phyloP scores from a whole-genome alignment of 2,113 vertebrate species.

The Oenanthe melanoleuca region DNA sequence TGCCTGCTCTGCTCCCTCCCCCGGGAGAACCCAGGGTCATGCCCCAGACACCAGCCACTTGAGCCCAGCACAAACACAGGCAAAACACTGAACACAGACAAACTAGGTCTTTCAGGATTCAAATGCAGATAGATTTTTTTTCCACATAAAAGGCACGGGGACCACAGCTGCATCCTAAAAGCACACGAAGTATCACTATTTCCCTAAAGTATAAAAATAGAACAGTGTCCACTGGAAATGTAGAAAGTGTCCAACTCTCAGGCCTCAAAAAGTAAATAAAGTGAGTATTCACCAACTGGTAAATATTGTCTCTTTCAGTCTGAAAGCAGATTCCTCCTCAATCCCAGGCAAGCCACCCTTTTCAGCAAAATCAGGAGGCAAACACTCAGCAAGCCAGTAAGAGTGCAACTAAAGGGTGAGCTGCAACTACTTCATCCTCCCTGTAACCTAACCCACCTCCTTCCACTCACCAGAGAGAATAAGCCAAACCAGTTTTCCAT shows the following conservation, averaged over 20 bases:
- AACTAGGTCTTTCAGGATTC: neutral
- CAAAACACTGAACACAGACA: neutral
- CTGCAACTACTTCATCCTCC: neutral
- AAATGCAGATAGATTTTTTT: neutral
- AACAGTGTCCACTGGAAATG: neutral
- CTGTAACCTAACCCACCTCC: neutral
- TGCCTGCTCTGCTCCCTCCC: conserved; percentile 2
- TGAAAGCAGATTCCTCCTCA: neutral
- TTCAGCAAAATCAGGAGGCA: neutral
- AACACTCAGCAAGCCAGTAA: neutral
- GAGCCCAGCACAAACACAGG: neutral
- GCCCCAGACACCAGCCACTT: neutral
- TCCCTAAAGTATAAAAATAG: neutral
- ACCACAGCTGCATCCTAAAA: neutral
- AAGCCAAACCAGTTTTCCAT: neutral
- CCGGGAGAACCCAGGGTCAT: neutral
- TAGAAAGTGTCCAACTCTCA: neutral
- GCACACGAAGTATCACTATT: neutral
- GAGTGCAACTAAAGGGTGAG: neutral
- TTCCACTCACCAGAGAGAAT: neutral
- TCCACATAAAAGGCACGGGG: neutral
- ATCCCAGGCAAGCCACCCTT: neutral
- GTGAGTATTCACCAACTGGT: neutral
- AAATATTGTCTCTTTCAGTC: neutral
- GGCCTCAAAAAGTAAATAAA: neutral